Base-by-base conservation (phyloP, 2,888 invertebrate species). In the Coremacera marginata region DNA sequence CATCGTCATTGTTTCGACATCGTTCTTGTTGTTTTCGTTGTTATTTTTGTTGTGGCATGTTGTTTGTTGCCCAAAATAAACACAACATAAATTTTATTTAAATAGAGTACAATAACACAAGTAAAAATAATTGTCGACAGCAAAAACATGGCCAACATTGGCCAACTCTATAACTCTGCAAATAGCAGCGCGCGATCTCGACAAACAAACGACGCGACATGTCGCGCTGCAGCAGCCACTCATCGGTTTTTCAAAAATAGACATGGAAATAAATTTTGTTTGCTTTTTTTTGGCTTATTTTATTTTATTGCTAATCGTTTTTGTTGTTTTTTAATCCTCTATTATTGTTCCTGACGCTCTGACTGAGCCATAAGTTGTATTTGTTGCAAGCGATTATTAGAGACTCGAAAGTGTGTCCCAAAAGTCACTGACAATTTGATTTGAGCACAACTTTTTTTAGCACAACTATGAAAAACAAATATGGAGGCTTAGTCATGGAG, bases 21-120 rank as follows among this genome's bases (percentile, higher is more conserved):
- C 51, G 49, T 51, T 63, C 57, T 63, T 57, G 31, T 55, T 70
- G 57, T 49, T 31, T 49, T 44, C 34, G 16, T 57, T 75, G 25
- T 71, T 52, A 67, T 60, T 60, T 19, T n/a, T 25, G 34, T 67
- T 22, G 27, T 65, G 5, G 9, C 51, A 52, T 70, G 52, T 75
- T 8, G 27, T 60, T 49, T 27, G 49, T 51, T 57, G 37, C 51
- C 49, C 19, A 82, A 83, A 84, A 83, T 82, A 84, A 74, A 65
- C 62, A 79, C 82, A 83, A 81, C 86, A 86, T 85, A 80, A 86
- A 85, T 86, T 83, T 74, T 73, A 81, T 79, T 80, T 79, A 78
- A 80, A 80, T 76, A 31, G 68, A 74, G 70, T 78, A 77, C 74
- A 75, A 77, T 78, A 74, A 49, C 34, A 62, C 49, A 62, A 55